A percentile compares a stretch with the other conserved stretches of the same genome.
phyloP scores from a whole-genome alignment of 2,113 vertebrate genomes.

The Malurus elegans region DNA sequence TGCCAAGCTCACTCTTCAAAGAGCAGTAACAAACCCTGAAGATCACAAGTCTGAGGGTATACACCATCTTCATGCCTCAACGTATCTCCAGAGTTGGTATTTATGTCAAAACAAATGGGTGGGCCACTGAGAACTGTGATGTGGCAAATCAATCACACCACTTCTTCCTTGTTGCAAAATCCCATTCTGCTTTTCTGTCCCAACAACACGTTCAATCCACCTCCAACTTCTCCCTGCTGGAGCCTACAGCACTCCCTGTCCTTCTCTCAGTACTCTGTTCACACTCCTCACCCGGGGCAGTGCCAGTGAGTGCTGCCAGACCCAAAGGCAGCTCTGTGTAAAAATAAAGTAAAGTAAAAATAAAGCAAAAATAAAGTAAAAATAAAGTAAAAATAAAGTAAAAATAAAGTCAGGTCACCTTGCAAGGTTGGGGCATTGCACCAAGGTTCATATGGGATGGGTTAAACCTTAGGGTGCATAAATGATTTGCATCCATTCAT shows the following conservation, averaged over 20 bases:
- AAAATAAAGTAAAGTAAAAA: neutral
- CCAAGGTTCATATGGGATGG: neutral
- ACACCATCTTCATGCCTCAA: accelerated
- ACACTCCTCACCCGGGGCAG: neutral
- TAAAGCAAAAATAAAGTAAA: too few species aligned
- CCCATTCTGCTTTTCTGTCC: neutral
- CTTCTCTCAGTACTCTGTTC: neutral
- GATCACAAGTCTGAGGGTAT: neutral
- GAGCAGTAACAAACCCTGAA: neutral
- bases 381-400: too few species aligned
- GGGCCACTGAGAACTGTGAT: neutral
- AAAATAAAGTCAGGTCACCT: neutral
- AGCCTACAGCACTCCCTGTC: accelerated
- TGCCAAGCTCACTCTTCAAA: neutral
- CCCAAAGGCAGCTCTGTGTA: neutral
- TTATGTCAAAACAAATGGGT: neutral
- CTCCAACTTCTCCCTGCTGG: neutral
- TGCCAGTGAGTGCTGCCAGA: accelerated
- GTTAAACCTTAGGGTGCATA: neutral
- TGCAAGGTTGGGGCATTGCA: neutral
- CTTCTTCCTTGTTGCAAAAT: neutral
- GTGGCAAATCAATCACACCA: neutral
- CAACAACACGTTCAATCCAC: neutral
- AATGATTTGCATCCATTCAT: neutral
- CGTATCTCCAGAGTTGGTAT: neutral